Conservation (phyloP, 2,888 invertebrate species). For the Tholera decimalis region DNA sequence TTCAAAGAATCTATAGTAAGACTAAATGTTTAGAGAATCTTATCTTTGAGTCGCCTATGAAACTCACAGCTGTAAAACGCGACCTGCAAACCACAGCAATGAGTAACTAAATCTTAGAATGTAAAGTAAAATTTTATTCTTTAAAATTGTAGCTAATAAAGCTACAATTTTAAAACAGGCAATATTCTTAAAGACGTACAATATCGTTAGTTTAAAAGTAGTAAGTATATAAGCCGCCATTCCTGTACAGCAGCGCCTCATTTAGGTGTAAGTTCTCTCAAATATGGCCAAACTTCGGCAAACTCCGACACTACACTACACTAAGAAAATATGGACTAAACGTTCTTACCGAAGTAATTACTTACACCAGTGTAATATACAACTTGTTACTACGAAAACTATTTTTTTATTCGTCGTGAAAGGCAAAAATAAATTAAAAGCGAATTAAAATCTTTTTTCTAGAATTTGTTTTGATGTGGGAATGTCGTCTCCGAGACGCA, state of each 20-base stretch:
- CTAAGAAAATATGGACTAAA: constrained; percentile 63
- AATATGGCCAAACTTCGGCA: constrained; percentile 66
- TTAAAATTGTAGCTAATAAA: too few species aligned
- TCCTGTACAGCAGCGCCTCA: constrained; percentile 55
- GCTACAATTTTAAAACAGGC: too few species aligned
- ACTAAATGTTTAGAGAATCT: too few species aligned
- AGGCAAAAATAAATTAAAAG: background rate
- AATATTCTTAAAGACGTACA: constrained; percentile 53
- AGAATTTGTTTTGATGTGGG: background rate
- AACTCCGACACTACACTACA: constrained; percentile 61
- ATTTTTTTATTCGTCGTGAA: background rate
- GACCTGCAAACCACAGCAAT: background rate
- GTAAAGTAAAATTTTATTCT: constrained; percentile 28
- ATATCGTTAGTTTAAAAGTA: constrained; percentile 63
- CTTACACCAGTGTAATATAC: constrained; percentile 41
- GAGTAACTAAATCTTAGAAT: too few species aligned
- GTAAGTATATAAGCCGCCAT: constrained; percentile 47
- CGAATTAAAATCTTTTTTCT: background rate
- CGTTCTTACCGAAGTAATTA: constrained; percentile 62
- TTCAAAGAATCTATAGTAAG: too few species aligned
- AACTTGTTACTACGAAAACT: constrained; percentile 24
- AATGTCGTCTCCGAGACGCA: too few species aligned
- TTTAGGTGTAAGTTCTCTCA: constrained; percentile 65
- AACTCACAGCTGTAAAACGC: background rate
- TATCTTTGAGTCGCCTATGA: background rate